These are phyloP conservation scores for Microplitis deprimator DNA, from an alignment of 2,888 invertebrate genomes.

Conservation along the genomic window DNA sequence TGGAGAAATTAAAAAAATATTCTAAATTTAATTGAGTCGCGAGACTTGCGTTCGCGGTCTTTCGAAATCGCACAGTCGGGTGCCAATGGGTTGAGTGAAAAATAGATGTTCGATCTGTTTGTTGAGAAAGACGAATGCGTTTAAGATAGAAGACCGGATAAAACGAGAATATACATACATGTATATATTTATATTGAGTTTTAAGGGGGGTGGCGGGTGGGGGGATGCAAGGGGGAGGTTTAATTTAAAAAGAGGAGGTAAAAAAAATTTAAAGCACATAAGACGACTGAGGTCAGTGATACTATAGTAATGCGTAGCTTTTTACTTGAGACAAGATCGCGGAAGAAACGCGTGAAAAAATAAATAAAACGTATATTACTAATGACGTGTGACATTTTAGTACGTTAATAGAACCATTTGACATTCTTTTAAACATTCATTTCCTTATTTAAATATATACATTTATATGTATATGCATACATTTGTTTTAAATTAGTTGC, in stretches of 20 bases:
- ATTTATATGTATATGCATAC: background rate
- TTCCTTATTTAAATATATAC: slow-evolving; percentile 1
- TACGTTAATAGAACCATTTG: slow-evolving; percentile 40
- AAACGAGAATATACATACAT: slow-evolving; percentile 1
- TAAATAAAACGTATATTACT: slow-evolving; percentile 21
- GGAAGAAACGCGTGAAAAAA: slow-evolving; percentile 36
- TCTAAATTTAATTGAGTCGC: slow-evolving; percentile 70
- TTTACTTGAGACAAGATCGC: slow-evolving; percentile 38
- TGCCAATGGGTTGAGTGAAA: slow-evolving; percentile 67
- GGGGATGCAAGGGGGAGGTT: background rate
- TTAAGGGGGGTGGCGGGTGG: background rate
- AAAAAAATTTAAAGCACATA: slow-evolving; percentile 14
- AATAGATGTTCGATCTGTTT: slow-evolving; percentile 60
- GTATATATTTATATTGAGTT: background rate
- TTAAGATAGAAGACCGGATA: slow-evolving; percentile 18
- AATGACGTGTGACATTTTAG: slow-evolving; percentile 29
- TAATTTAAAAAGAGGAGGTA: background rate
- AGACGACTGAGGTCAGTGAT: slow-evolving; percentile 40
- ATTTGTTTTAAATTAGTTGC: background rate
- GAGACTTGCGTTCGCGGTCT: slow-evolving; percentile 54
- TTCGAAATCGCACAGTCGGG: slow-evolving; percentile 64
- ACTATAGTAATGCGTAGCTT: slow-evolving; percentile 26
- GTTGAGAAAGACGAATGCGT: slow-evolving; percentile 22
- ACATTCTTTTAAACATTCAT: slow-evolving; percentile 21
- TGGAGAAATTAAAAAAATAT: slow-evolving; percentile 72